These are phyloP conservation scores for Epiblema foenella DNA, from an alignment of 2,888 invertebrate genomes.

Conservation along the genomic window DNA sequence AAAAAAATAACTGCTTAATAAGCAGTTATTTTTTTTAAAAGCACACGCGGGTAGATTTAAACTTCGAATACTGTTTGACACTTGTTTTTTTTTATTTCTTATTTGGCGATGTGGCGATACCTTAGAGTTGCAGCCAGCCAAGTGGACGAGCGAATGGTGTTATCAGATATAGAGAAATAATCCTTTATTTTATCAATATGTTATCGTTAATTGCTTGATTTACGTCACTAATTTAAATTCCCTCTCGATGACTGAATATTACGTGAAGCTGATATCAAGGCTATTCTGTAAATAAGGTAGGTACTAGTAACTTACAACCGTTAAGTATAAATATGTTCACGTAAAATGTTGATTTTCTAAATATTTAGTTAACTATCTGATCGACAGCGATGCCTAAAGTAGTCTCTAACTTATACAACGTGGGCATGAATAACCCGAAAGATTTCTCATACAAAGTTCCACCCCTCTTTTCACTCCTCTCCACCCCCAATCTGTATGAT, in stretches of 20 bases:
- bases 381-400: background rate
- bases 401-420: no score
- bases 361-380: background rate
- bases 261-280: constrained; percentile 26
- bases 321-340: background rate
- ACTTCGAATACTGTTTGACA: constrained; percentile 2
- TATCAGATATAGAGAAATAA: constrained; percentile 70
- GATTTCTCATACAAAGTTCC: no score
- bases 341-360: background rate
- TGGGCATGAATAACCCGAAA: no score
- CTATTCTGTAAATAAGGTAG: constrained; percentile 13
- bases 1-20: no score
- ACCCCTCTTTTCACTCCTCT: no score
- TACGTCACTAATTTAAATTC: constrained; percentile 53
- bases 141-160: constrained; percentile 64
- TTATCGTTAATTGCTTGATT: constrained; percentile 67
- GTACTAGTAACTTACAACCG: background rate
- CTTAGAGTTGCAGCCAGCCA: constrained; percentile 64
- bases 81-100: constrained; percentile 46
- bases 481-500: no score
- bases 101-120: constrained; percentile 42
- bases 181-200: constrained; percentile 67
- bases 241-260: constrained; percentile 44
- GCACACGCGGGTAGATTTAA: constrained; percentile 30
- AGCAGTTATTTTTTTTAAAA: constrained; percentile 44